A percentile compares a stretch with the other conserved stretches of the same genome.
Conservation (phyloP, 2,888 invertebrate genomes). For the Lasioglossum malachurum region DNA sequence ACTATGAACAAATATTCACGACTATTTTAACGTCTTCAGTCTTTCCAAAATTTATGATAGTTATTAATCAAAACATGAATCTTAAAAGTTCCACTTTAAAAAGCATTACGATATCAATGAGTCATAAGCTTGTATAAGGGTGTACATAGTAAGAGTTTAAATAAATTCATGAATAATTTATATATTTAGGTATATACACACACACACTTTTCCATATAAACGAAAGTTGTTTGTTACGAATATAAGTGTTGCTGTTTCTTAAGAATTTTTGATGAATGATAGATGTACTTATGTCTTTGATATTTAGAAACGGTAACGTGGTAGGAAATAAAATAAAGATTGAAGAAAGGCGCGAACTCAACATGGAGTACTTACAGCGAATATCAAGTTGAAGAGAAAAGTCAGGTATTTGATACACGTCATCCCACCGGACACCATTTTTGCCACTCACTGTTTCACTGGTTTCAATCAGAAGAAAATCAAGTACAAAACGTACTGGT, state of each 20-base stretch:
- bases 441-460: conserved; percentile 69
- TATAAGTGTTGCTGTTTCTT: background rate
- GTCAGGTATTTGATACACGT: conserved; percentile 95
- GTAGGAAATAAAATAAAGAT: background rate
- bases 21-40: background rate
- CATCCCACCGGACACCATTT: conserved; percentile 93
- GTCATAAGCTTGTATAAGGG: background rate
- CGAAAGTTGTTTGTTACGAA: background rate
- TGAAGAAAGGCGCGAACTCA: conserved; percentile 7
- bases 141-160: background rate
- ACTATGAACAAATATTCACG: background rate
- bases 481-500: conserved; percentile 4
- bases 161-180: conserved; percentile 3
- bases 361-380: conserved; percentile 89
- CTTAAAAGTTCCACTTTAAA: background rate
- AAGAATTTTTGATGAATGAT: background rate
- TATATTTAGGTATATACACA: background rate
- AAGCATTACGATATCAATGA: background rate
- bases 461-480: background rate
- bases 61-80: background rate
- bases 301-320: background rate
- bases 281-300: background rate
- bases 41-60: background rate
- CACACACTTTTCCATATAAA: background rate
- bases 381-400: conserved; percentile 91